These are phyloP conservation scores for Lymantria monacha DNA, from an alignment of 2,888 invertebrate species.

Conservation along the genomic window DNA sequence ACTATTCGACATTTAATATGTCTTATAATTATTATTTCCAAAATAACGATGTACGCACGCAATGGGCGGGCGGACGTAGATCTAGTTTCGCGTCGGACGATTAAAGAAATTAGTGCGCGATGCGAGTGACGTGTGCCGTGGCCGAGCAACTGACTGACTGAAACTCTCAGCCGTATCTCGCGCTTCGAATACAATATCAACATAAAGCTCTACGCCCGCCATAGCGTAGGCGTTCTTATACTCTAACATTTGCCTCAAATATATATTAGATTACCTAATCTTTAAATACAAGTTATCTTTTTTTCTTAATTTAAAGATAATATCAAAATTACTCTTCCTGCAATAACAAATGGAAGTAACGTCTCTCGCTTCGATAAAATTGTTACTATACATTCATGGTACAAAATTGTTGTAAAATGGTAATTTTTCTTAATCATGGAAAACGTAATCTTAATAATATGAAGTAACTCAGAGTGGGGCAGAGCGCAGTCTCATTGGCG, in stretches of 20 bases:
- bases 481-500: constrained; percentile 68
- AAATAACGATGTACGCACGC: constrained; percentile 26
- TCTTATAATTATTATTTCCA: constrained; percentile 12
- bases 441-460: constrained; percentile 60
- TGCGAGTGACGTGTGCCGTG: constrained; percentile 45
- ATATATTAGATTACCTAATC: constrained; percentile 15
- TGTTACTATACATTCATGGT: constrained; percentile 4
- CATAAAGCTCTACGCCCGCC: constrained; percentile 34
- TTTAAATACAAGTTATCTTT: constrained; percentile 6
- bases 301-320: not conserved
- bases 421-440: constrained; percentile 53
- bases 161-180: constrained; percentile 35
- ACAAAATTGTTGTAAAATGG: constrained; percentile 36
- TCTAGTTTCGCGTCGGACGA: constrained; percentile 33
- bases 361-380: not conserved
- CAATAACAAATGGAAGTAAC: not conserved
- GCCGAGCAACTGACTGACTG: constrained; percentile 52
- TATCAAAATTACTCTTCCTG: not conserved
- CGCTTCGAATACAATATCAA: constrained; percentile 32
- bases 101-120: constrained; percentile 39
- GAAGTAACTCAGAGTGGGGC: constrained; percentile 58
- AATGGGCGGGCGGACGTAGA: constrained; percentile 48
- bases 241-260: constrained; percentile 23
- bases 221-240: constrained; percentile 30
- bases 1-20: not conserved